A percentile compares a stretch with the other conserved stretches of the same genome.
Evolutionary conservation across 2,888 invertebrate genomes (phyloP).

Genomic region (Liodrosophila aerea): DNA sequence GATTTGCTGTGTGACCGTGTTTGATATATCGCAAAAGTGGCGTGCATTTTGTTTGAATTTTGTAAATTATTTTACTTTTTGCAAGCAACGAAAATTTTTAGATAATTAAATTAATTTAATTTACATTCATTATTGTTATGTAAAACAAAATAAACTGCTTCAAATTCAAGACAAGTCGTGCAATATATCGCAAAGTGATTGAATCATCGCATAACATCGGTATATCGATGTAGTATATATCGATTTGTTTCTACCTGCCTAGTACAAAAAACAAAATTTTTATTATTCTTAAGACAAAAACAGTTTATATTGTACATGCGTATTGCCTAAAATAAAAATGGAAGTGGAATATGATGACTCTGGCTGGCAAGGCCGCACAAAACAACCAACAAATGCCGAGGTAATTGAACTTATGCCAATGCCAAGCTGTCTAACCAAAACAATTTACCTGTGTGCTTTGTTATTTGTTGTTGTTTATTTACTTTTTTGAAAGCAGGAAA

Average conservation of each 20-base stretch:
- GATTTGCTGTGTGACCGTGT: no score
- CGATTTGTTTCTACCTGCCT: slow-evolving; percentile 18
- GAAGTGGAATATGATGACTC: slow-evolving; percentile 82
- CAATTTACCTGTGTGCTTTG: slow-evolving; percentile 10
- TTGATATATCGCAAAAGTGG: no score
- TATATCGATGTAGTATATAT: slow-evolving; percentile 23
- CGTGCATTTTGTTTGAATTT: no score
- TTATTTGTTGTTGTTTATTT: background rate
- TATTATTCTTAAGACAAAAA: slow-evolving; percentile 22
- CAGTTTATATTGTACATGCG: slow-evolving; percentile 4
- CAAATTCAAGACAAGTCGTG: no score
- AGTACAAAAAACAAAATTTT: slow-evolving; percentile 24
- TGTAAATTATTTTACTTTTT: no score
- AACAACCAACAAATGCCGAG: slow-evolving; percentile 52
- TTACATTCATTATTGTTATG: no score
- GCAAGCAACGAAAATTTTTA: no score
- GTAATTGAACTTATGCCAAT: slow-evolving; percentile 31
- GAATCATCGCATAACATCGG: background rate
- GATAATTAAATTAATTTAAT: no score
- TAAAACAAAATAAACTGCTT: no score
- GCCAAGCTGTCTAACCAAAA: slow-evolving; percentile 18
- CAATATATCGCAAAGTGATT: slow-evolving; percentile 10
- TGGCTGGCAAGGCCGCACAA: slow-evolving; percentile 79
- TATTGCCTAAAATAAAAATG: slow-evolving; percentile 54
- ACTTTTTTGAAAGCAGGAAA: slow-evolving; percentile 56